Evolutionary conservation across 2,888 invertebrate species (phyloP), one percentile per base, ranked within the genome.

Genomic region (Malachius bipustulatus): DNA sequence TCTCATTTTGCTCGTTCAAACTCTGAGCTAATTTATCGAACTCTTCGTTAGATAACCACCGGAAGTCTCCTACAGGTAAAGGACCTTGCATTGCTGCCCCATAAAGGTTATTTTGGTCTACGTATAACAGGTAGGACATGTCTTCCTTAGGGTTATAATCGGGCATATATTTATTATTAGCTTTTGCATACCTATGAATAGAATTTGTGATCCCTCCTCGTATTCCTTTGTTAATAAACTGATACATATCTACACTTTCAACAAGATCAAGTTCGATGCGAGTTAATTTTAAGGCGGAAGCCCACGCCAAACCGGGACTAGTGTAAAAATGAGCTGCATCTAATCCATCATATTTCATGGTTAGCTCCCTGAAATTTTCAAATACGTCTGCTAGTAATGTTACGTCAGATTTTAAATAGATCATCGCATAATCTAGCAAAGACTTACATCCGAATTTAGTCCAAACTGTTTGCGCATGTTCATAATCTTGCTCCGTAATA

Each of bases 391-490:
- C 11, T 31, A 31, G 16, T 9, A 31, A 9, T 16, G 16, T 6
- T 6, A 16, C 16, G 10, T 31, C 16, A 11, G 10, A 9, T 31
- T 9, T 31, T 6, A 31, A 15, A 16, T 31, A 31, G 8, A 31
- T 9, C 4, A 16, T 11, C 8, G 9, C 9, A 16, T 31, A 31
- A 16, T 31, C 32, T 8, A 9, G 9, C 10, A 31, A 31, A 31
- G 12, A 16, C 16, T 6, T 31, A 16, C 12, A 16, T 8, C 16
- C 11, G 16, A 31, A 31, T 16, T 31, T 9, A 16, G 6, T 6
- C 32, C 32, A 31, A 16, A 31, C 32, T 16, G 6, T 31, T 9
- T 10, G 8, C 8, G 32, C 32, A 31, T 31, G 32, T 15, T 31
- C 16, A 31, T 31, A 31, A 16, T 31, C 32, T 10, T 31, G 9